Evolutionary conservation across 1,140 invertebrate species (phyloP).

Genomic region (Goniozus legneri): DNA sequence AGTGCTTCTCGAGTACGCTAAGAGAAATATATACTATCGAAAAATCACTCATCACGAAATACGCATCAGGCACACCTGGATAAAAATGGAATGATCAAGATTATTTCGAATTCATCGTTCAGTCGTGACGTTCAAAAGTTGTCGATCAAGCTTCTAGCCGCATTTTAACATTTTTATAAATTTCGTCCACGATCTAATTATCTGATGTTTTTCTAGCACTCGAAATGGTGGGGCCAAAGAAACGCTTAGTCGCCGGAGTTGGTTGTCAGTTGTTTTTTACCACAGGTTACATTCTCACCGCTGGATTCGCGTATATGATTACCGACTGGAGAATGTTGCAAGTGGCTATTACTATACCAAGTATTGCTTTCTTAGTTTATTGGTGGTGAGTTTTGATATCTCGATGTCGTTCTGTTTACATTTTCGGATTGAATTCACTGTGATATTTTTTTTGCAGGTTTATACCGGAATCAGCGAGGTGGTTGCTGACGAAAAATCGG

Average conservation of each 20-base stretch:
- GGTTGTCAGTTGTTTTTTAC: slow-evolving; percentile 78
- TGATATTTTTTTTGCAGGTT: slow-evolving; percentile 53
- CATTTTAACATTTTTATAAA: slow-evolving; percentile 10
- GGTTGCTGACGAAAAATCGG: slow-evolving; percentile 75
- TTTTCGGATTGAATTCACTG: too few relatives aligned
- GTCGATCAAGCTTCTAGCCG: too few relatives aligned
- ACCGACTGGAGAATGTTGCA: slow-evolving; percentile 73
- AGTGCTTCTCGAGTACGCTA: too few relatives aligned
- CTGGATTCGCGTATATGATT: slow-evolving; percentile 69
- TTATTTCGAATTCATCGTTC: too few relatives aligned
- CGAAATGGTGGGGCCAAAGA: slow-evolving; percentile 77
- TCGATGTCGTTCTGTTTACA: slow-evolving; percentile 8
- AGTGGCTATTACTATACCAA: slow-evolving; percentile 68
- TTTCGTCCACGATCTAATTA: slow-evolving; percentile 3
- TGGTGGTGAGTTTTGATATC: slow-evolving; percentile 63
- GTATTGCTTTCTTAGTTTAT: slow-evolving; percentile 69
- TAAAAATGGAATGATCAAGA: too few relatives aligned
- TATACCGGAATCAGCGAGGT: slow-evolving; percentile 79
- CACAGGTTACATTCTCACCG: slow-evolving; percentile 69
- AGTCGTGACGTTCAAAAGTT: too few relatives aligned
- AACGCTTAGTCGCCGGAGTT: slow-evolving; percentile 71
- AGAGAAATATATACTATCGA: too few relatives aligned
- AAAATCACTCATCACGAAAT: too few relatives aligned
- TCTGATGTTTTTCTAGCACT: slow-evolving; percentile 58
- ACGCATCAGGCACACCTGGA: too few relatives aligned